Conservation (phyloP, 2,797 vertebrate species). For the Pygocentrus nattereri region DNA sequence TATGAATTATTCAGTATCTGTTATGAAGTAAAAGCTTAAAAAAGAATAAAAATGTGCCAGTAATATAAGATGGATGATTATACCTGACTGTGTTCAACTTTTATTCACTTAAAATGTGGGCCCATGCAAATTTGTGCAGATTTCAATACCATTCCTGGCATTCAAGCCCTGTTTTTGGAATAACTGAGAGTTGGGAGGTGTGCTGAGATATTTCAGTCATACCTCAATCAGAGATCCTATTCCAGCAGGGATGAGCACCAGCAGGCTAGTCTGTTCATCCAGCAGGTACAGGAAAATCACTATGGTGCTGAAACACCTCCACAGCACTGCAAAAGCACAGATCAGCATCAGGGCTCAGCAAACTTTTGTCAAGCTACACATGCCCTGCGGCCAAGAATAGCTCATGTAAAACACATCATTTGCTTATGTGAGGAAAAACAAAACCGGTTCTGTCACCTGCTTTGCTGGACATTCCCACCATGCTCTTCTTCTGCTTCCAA, state of each 20-base stretch:
- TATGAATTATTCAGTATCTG: no score
- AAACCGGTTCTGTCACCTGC: conserved; percentile 82
- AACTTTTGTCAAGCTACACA: not conserved
- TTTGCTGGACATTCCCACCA: conserved; percentile 99
- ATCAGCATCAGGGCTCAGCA: not conserved
- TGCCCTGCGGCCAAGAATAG: not conserved
- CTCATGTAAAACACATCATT: not conserved
- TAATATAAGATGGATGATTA: no score
- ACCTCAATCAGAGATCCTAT: conserved; percentile 96
- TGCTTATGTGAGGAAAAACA: not conserved
- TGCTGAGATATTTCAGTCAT: not conserved
- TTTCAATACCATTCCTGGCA: no score
- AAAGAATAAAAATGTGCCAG: no score
- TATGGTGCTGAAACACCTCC: conserved; percentile 97
- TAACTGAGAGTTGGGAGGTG: not conserved
- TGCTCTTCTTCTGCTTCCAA: conserved; percentile 98
- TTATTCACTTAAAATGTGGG: no score
- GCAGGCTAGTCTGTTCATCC: conserved; percentile 95
- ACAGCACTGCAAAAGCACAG: conserved; percentile 84
- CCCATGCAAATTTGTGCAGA: no score
- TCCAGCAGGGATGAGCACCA: conserved; percentile 94
- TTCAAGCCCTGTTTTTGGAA: no score
- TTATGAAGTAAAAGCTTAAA: no score
- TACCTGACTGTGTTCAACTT: no score
- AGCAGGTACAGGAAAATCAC: conserved; percentile 97